A percentile compares a stretch with the other conserved stretches of the same genome.
These are phyloP conservation scores for Rallus crepitans DNA, from an alignment of 2,797 vertebrate genomes.

Conservation along the genomic window DNA sequence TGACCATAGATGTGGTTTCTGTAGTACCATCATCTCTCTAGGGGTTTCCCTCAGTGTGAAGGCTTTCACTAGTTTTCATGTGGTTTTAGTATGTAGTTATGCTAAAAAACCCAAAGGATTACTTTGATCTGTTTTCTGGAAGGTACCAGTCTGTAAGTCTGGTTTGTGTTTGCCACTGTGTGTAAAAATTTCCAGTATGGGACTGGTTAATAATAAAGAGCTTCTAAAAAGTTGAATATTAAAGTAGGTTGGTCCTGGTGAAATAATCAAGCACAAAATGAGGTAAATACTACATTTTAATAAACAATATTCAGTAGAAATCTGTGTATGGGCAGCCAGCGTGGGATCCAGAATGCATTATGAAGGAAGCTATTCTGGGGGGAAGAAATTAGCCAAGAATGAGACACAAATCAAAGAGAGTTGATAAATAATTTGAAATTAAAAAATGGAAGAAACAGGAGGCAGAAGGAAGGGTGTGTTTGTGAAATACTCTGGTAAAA, in stretches of 20 bases:
- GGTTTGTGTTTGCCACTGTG: neutral
- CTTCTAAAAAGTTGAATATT: neutral
- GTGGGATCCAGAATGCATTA: neutral
- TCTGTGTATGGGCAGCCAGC: neutral
- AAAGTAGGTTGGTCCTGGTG: neutral
- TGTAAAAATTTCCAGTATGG: neutral
- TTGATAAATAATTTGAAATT: neutral
- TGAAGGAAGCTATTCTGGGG: neutral
- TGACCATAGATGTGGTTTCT: neutral
- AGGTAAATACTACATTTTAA: neutral
- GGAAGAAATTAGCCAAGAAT: neutral
- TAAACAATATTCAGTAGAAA: neutral
- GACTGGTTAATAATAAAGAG: neutral
- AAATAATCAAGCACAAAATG: neutral
- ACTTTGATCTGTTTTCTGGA: neutral
- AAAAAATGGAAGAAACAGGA: neutral
- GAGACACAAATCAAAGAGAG: neutral
- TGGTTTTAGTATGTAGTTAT: neutral
- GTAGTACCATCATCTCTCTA: neutral
- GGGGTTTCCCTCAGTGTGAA: neutral
- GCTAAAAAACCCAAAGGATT: neutral
- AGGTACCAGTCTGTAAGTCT: neutral
- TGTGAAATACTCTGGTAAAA: neutral
- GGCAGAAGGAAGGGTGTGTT: neutral
- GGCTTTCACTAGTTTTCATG: neutral